phyloP scores from a whole-genome alignment of 1,140 invertebrate species.

The Drosophila insularis region DNA sequence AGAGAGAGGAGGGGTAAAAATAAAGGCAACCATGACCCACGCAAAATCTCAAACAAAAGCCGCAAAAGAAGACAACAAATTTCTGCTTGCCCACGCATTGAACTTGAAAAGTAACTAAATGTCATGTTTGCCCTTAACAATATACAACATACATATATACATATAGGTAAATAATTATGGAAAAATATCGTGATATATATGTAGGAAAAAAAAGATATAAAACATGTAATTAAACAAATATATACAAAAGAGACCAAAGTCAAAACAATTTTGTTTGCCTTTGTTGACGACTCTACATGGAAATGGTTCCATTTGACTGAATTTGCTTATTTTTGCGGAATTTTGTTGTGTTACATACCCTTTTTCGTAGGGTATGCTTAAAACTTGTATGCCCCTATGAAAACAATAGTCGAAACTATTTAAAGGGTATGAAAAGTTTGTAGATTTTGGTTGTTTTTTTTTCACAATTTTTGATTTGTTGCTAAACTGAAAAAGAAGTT shows the following conservation, averaged over 20 bases:
- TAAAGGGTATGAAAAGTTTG: too few relatives aligned
- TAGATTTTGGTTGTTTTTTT: too few relatives aligned
- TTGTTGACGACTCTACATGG: conserved; percentile 37
- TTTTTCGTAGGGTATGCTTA: conserved; percentile 13
- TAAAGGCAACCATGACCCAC: conserved; percentile 71
- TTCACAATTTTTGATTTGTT: conserved; percentile 23
- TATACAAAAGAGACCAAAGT: conserved; percentile 42
- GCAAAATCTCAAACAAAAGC: conserved; percentile 48
- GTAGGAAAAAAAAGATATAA: conserved; percentile 18
- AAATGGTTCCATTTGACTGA: conserved; percentile 54
- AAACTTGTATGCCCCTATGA: too few relatives aligned
- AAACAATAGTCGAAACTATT: too few relatives aligned
- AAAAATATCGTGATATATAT: conserved; percentile 17
- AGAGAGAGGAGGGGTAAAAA: too few relatives aligned
- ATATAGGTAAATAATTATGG: not conserved
- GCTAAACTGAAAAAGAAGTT: not conserved
- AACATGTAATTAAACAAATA: conserved; percentile 55
- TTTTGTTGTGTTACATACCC: conserved; percentile 49
- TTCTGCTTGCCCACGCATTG: conserved; percentile 58
- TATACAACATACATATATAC: conserved; percentile 22
- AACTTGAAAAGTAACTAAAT: conserved; percentile 59
- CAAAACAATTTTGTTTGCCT: conserved; percentile 39
- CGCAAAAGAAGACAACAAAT: conserved; percentile 31
- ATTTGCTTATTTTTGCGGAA: conserved; percentile 38
- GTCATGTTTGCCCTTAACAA: conserved; percentile 54